Conservation (phyloP, 2,888 invertebrate species). For the Hermodice carunculata region DNA sequence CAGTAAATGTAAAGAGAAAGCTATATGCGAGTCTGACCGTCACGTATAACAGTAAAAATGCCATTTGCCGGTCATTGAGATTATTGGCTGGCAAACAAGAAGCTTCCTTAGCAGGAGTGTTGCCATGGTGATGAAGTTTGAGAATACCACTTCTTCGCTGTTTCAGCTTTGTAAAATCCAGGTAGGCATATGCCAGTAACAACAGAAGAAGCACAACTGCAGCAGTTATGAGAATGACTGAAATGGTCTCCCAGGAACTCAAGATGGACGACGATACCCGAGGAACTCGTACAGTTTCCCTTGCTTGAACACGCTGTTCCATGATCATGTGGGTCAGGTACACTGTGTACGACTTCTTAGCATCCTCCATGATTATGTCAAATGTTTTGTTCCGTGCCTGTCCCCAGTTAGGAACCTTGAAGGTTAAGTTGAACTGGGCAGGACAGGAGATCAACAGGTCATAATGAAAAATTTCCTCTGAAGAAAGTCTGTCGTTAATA, state of each 20-base stretch:
- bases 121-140: slow-evolving; percentile 12
- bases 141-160: neutral
- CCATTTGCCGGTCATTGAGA: slow-evolving; percentile 4
- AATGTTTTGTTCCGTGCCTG: slow-evolving; percentile 40
- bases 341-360: slow-evolving; percentile 31
- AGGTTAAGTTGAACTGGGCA: slow-evolving; percentile 53
- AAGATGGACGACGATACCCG: neutral
- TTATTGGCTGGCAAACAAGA: slow-evolving; percentile 16
- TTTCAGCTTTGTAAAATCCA: slow-evolving; percentile 24
- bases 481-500: slow-evolving; percentile 35
- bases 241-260: slow-evolving; percentile 23
- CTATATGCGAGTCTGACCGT: slow-evolving; percentile 55
- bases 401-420: slow-evolving; percentile 46
- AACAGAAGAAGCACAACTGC: slow-evolving; percentile 22
- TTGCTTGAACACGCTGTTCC: slow-evolving; percentile 26
- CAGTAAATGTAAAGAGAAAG: slow-evolving; percentile 56
- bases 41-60: slow-evolving; percentile 45
- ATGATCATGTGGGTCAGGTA: slow-evolving; percentile 40
- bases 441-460: slow-evolving; percentile 62
- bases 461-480: slow-evolving; percentile 45
- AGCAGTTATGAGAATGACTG: slow-evolving; percentile 12
- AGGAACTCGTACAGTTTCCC: neutral
- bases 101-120: neutral
- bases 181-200: slow-evolving; percentile 33
- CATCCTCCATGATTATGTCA: slow-evolving; percentile 36